Conservation (phyloP, 1,140 invertebrate species). For the Oreohelix idahoensis region DNA sequence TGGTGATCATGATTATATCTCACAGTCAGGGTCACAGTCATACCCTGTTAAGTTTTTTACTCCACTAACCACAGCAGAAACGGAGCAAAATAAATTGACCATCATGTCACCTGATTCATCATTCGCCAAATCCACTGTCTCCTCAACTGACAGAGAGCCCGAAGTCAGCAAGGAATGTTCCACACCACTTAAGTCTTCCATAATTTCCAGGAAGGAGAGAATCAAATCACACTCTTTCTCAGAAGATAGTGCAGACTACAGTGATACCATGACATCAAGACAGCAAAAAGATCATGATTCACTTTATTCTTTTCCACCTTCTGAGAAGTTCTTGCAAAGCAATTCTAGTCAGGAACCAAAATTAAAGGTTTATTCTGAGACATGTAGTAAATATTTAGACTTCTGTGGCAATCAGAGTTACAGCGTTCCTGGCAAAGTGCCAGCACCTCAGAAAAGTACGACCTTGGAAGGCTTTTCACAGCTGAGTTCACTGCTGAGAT, state of each 20-base stretch:
- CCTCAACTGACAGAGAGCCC: not conserved
- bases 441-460: not conserved
- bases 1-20: not conserved
- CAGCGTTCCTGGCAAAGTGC: not conserved
- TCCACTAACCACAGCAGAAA: not conserved
- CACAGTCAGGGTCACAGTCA: not conserved
- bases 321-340: not conserved
- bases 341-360: not conserved
- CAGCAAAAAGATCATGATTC: not conserved
- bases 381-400: not conserved
- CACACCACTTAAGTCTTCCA: not conserved
- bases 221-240: not conserved
- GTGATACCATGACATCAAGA: not conserved
- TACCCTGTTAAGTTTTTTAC: not conserved
- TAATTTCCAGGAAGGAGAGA: not conserved
- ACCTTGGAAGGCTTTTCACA: not conserved
- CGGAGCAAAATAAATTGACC: not conserved
- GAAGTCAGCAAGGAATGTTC: not conserved
- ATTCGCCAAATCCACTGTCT: not conserved
- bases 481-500: constrained; percentile 1
- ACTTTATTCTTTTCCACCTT: not conserved
- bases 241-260: not conserved
- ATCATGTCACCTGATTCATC: not conserved
- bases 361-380: not conserved
- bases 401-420: not conserved